Evolutionary conservation across 2,888 invertebrate genomes (phyloP).

Genomic region (Megamerina dolium): DNA sequence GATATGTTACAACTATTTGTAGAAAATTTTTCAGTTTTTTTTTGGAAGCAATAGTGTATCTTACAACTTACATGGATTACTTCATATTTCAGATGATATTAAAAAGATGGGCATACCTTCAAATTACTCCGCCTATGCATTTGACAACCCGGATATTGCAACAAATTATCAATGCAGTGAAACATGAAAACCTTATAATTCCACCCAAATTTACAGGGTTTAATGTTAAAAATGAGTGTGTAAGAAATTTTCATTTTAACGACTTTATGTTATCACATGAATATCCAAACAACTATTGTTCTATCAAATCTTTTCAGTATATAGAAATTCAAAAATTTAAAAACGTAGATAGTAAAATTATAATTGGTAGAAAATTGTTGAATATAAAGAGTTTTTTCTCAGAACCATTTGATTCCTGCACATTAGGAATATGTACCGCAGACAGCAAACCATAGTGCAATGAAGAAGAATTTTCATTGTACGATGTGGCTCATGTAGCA

Average conservation of each 20-base stretch:
- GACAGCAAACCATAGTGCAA: not conserved
- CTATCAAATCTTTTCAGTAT: not conserved
- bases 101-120: too few species aligned
- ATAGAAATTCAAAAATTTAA: slow-evolving; percentile 2
- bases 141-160: slow-evolving; percentile 7
- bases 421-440: slow-evolving; percentile 1
- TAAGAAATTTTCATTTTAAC: not conserved
- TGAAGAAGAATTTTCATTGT: not conserved
- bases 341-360: not conserved
- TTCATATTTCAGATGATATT: slow-evolving; percentile 14
- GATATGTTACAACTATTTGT: slow-evolving; percentile 11
- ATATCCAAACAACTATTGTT: too few species aligned
- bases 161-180: slow-evolving; percentile 1
- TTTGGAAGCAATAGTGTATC: slow-evolving; percentile 17
- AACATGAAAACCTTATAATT: too few species aligned
- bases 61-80: slow-evolving; percentile 14
- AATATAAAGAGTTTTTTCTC: not conserved
- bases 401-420: slow-evolving; percentile 1
- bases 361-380: not conserved
- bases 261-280: not conserved
- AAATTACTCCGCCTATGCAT: too few species aligned
- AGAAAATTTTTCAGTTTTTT: slow-evolving; percentile 12
- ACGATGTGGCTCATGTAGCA: too few species aligned
- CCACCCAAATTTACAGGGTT: too few species aligned
- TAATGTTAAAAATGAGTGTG: too few species aligned